phyloP scores from a whole-genome alignment of 2,113 vertebrate species.

The Pyrgilauda ruficollis region DNA sequence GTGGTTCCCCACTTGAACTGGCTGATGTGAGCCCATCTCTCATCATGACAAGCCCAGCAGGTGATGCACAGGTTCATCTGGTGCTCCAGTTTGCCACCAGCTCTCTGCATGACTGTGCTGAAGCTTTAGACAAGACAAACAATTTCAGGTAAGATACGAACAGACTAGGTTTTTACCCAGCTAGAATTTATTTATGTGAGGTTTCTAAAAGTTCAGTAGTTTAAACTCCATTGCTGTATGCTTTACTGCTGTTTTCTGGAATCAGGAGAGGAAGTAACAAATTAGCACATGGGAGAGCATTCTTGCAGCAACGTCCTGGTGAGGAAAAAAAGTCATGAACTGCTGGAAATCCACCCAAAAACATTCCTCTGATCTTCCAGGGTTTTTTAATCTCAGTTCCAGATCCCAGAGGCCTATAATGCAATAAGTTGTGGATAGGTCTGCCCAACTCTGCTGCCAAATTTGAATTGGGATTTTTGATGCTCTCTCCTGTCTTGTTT shows the following conservation, averaged over 20 bases:
- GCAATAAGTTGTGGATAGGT: not conserved
- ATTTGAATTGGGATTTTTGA: not conserved
- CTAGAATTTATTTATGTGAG: not conserved
- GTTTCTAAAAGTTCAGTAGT: not conserved
- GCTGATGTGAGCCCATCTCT: not conserved
- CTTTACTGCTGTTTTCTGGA: conserved; percentile 42
- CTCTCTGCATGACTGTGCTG: not conserved
- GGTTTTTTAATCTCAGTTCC: not conserved
- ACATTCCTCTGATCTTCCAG: not conserved
- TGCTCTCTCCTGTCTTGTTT: not conserved
- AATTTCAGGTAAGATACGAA: not conserved
- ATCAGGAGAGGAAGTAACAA: conserved; percentile 47
- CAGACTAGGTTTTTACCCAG: not conserved
- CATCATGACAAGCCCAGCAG: not conserved
- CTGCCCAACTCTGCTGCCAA: not conserved
- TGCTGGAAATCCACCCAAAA: conserved; percentile 15
- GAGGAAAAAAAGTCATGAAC: not conserved
- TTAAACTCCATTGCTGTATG: not conserved
- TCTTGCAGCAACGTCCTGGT: not conserved
- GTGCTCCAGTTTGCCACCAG: not conserved
- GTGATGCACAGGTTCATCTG: not conserved
- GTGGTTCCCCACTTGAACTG: not conserved
- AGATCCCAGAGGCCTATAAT: not conserved
- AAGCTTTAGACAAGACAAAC: not conserved
- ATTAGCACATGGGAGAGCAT: conserved; percentile 32